Conservation (phyloP, 2,797 vertebrate species). For the Ptychadena robeensis region DNA sequence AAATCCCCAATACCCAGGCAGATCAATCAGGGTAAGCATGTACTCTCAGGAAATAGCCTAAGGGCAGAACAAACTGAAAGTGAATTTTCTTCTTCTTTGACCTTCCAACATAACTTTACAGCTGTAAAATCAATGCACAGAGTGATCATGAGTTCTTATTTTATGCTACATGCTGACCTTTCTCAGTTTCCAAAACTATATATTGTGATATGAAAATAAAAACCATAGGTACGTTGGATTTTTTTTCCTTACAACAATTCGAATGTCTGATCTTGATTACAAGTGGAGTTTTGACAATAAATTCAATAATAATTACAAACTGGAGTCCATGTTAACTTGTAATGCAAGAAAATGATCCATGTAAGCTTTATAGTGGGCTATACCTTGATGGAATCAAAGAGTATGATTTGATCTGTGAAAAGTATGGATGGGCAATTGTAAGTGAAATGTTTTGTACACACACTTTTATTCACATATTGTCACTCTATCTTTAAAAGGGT, state of each 20-base stretch:
- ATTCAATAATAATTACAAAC: background rate
- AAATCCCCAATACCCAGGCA: constrained; percentile 64
- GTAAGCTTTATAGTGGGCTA: no score
- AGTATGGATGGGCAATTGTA: no score
- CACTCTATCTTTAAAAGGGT: no score
- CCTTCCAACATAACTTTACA: constrained; percentile 44
- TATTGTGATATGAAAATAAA: constrained; percentile 16
- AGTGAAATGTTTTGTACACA: no score
- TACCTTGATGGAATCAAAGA: no score
- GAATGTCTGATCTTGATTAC: background rate
- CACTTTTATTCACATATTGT: no score
- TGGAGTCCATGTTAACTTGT: background rate
- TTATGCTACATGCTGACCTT: constrained; percentile 25
- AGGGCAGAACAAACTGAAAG: constrained; percentile 65
- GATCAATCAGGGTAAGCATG: constrained; percentile 64
- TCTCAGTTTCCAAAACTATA: background rate
- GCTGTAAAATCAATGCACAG: constrained; percentile 33
- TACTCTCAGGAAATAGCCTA: constrained; percentile 64
- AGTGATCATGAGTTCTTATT: constrained; percentile 35
- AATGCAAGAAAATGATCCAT: background rate
- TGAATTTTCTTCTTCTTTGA: constrained; percentile 50
- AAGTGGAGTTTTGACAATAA: background rate
- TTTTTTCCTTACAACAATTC: background rate
- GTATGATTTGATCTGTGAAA: no score
- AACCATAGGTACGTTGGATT: background rate